Base-by-base conservation (phyloP, 2,797 vertebrate species). In the Arrhamphus sclerolepis region DNA sequence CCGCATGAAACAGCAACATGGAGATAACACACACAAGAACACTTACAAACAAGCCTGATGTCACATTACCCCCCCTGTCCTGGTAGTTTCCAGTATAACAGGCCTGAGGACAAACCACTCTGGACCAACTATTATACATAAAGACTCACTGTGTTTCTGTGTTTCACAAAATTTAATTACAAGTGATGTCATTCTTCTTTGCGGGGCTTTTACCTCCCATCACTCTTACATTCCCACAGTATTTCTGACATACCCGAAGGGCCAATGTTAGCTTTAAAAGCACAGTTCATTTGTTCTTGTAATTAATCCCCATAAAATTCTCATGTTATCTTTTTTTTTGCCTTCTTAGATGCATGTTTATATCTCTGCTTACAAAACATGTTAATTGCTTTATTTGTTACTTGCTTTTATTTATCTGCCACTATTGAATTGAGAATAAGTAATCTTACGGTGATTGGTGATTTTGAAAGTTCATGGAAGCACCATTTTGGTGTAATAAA, bases 11-110 rank as follows among this genome's bases (percentile, higher is more conserved):
- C 62, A 63, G 63, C 65, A 56, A 57, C 24, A 29, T 13, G 40
- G 55, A 77, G 72, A 87, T 81, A 84, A 72, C 69, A 49, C 73
- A 62, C 66, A 72, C 56, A 67, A 57, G 66, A 44, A 57, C 68
- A 69, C 52, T 42, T 26, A 38, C 13, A 31, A 52, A 50, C 50
- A 53, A 2, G 48, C 31, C 70, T 78, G 71, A 84, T 75, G 81
- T 78, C 78, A 81, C 61, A 22, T 59, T 56, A 66, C 75, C 81
- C 70, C 66, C 66, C 34, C 14, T 17, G 69, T 82, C 64, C 67
- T 72, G 68, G 48, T 69, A 74, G 66, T 78, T 81, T 86, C 77
- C 77, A 81, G 78, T 82, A 61, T 61, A 73, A 46, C 48, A 4
- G 48, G 77, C 80, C 70, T 39, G 49, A 40, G 69, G 80, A 77